Conservation (phyloP, 2,113 vertebrate species). For the Pseudonaja textilis region DNA sequence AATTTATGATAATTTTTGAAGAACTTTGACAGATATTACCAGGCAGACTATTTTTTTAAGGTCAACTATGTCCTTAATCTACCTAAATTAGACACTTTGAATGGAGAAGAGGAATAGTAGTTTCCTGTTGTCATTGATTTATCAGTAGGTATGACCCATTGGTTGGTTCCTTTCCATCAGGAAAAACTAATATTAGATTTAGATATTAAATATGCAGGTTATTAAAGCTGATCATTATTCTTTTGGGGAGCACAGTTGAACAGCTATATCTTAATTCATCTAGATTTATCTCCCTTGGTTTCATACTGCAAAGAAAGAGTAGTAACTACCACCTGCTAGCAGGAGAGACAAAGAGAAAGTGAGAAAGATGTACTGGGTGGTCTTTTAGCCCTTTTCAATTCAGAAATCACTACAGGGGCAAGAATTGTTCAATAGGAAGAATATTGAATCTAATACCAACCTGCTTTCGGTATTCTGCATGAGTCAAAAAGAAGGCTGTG, state of each 20-base stretch:
- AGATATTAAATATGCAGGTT: background rate
- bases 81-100: background rate
- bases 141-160: background rate
- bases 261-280: background rate
- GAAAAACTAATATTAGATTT: background rate
- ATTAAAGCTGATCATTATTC: background rate
- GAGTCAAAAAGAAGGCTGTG: too few species aligned
- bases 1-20: background rate
- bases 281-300: background rate
- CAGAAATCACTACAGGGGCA: background rate
- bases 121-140: background rate
- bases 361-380: background rate
- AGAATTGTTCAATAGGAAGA: background rate
- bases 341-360: background rate
- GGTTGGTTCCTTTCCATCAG: background rate
- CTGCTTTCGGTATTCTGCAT: too few species aligned
- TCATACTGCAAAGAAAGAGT: background rate
- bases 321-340: background rate
- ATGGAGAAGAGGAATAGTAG: background rate
- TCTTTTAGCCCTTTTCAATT: background rate
- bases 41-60: background rate
- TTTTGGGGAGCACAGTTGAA: background rate
- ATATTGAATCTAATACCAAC: background rate
- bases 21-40: background rate
- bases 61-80: background rate